phyloP scores from a whole-genome alignment of 2,797 vertebrate species.

The Vireo griseus region DNA sequence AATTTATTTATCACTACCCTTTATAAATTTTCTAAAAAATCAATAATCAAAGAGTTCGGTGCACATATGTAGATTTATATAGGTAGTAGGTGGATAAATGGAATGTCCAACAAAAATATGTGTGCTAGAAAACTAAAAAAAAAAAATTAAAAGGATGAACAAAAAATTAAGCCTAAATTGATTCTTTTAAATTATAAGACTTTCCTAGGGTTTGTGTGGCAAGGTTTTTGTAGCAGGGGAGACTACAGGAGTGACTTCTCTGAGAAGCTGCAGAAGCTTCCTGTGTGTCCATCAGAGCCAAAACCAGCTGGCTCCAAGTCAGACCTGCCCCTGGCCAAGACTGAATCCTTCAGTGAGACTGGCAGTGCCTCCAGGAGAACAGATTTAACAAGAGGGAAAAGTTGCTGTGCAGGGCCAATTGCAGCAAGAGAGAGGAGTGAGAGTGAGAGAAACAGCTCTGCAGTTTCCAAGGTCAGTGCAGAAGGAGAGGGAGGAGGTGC shows the following conservation, averaged over 20 bases:
- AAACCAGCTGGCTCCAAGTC: not conserved
- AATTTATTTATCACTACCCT: not conserved
- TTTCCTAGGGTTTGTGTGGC: not conserved
- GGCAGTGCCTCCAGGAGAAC: not conserved
- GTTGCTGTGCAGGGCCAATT: not conserved
- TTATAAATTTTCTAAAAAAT: not conserved
- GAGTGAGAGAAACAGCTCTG: not conserved
- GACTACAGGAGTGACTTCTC: not conserved
- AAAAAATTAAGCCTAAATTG: not conserved
- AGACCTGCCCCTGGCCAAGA: not conserved
- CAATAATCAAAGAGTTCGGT: not conserved
- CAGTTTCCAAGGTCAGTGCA: not conserved
- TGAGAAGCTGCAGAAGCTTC: not conserved
- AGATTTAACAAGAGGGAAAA: not conserved
- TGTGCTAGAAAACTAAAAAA: not conserved
- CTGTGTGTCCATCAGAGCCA: fast-evolving
- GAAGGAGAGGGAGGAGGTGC: not conserved
- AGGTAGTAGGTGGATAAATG: not conserved
- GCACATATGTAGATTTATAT: not conserved
- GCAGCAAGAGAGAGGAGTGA: not conserved
- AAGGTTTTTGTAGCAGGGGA: not conserved
- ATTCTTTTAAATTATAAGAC: not conserved
- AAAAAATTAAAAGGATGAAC: not conserved
- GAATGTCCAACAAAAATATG: not conserved
- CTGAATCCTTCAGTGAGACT: not conserved